Conservation (phyloP, 2,888 invertebrate species). For the Zygogramma bicolorata region DNA sequence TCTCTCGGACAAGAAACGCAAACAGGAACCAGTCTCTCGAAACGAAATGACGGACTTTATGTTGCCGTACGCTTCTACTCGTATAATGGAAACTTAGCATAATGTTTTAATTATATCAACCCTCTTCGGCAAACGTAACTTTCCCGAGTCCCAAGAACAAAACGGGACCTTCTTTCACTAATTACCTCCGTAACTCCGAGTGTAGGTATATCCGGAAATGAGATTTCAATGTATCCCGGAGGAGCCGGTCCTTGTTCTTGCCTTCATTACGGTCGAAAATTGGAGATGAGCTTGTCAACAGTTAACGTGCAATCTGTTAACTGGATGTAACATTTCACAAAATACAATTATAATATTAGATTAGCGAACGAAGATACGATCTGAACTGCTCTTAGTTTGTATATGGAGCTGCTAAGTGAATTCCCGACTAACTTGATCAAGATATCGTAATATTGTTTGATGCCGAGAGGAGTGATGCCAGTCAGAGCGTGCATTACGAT, state of each 20-base stretch:
- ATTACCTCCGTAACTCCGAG: constrained; percentile 49
- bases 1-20: neutral
- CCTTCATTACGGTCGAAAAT: constrained; percentile 51
- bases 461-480: constrained; percentile 52
- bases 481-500: constrained; percentile 50
- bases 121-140: constrained; percentile 36
- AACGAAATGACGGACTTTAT: constrained; percentile 14
- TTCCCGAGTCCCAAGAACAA: constrained; percentile 49
- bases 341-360: constrained; percentile 70
- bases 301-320: constrained; percentile 67
- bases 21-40: neutral
- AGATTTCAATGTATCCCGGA: constrained; percentile 68
- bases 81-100: constrained; percentile 30
- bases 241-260: constrained; percentile 55
- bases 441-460: constrained; percentile 63
- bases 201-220: constrained; percentile 64
- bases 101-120: constrained; percentile 48
- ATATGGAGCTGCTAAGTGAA: constrained; percentile 60
- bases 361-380: constrained; percentile 64
- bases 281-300: constrained; percentile 58
- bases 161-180: constrained; percentile 44
- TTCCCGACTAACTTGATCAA: constrained; percentile 61
- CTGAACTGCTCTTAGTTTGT: constrained; percentile 52
- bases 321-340: constrained; percentile 67
- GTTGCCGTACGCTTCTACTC: neutral